Evolutionary conservation across 2,113 vertebrate genomes (phyloP).

Genomic region (Chaetops frenatus): DNA sequence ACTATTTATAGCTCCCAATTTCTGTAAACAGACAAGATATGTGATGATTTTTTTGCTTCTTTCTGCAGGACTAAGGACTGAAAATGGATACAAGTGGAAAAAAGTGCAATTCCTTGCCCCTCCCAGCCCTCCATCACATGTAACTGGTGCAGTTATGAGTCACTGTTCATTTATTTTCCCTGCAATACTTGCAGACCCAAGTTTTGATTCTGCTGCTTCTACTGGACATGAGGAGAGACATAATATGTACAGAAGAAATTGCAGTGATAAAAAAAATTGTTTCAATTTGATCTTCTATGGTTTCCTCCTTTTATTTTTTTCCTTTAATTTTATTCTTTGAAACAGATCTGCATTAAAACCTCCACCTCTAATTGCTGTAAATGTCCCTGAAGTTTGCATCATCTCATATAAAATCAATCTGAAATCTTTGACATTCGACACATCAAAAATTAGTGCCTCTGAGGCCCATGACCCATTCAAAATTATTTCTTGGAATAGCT

Average conservation of each 20-base stretch:
- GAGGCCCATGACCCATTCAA: not conserved
- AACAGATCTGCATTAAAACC: not conserved
- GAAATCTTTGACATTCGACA: not conserved
- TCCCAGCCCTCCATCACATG: not conserved
- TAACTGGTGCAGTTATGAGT: constrained; percentile 7
- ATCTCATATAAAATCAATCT: not conserved
- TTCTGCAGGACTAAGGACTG: not conserved
- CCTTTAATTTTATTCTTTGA: not conserved
- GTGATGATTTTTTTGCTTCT: not conserved
- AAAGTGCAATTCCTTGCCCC: not conserved
- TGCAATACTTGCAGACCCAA: not conserved
- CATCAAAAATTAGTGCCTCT: not conserved
- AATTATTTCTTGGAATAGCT: not conserved
- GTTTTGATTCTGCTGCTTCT: not conserved
- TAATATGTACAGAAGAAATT: not conserved
- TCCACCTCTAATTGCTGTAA: not conserved
- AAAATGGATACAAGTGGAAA: not conserved
- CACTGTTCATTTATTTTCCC: constrained; percentile 1
- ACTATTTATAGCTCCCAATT: not conserved
- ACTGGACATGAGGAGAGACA: not conserved
- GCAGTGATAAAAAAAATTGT: not conserved
- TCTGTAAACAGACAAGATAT: not conserved
- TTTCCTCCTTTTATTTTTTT: not conserved
- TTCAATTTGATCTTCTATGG: not conserved
- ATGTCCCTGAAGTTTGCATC: not conserved